phyloP scores from a whole-genome alignment of 2,113 vertebrate species.

The Pycnonotus jocosus region DNA sequence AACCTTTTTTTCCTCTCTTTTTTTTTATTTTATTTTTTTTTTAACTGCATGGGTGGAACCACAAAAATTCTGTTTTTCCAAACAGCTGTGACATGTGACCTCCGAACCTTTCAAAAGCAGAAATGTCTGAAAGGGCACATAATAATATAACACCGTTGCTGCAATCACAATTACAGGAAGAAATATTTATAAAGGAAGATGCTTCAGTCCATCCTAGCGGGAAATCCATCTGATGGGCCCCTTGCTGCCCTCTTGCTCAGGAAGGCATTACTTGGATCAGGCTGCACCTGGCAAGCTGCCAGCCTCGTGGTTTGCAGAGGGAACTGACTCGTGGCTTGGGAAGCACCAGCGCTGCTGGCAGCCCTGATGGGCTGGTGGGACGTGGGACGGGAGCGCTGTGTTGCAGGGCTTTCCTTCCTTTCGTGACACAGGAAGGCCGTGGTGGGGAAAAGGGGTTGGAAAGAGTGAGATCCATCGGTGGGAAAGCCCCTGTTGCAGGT shows the following conservation, averaged over 20 bases:
- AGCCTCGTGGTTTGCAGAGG: not conserved
- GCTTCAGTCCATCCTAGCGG: not conserved
- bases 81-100: not conserved
- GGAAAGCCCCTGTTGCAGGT: not conserved
- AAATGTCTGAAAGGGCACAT: not conserved
- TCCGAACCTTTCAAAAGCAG: not conserved
- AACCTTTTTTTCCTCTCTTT: rapidly evolving
- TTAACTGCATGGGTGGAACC: not conserved
- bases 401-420: not conserved
- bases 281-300: not conserved
- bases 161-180: not conserved
- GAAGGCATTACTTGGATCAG: not conserved
- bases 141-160: not conserved
- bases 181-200: not conserved
- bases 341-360: not conserved
- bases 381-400: not conserved
- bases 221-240: not conserved
- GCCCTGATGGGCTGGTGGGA: not conserved
- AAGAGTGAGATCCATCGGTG: rapidly evolving
- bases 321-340: not conserved
- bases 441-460: not conserved
- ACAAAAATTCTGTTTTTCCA: not conserved
- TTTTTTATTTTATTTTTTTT: no score
- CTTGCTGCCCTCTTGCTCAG: not conserved
- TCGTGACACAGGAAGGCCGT: rapidly evolving